Conservation (phyloP, 2,113 vertebrate species). For the Melozone crissalis region DNA sequence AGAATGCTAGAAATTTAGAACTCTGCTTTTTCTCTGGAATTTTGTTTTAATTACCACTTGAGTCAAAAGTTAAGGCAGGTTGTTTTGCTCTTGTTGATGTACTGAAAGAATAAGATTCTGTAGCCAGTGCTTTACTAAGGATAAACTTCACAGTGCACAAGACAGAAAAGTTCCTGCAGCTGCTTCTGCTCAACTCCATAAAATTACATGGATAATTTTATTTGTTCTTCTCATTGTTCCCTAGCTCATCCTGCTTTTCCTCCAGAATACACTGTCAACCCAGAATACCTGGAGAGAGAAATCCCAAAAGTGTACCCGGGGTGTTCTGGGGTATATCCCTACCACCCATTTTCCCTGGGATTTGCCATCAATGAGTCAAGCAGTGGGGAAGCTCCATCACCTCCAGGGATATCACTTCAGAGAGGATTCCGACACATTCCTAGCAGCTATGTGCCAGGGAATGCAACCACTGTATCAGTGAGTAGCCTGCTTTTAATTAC, state of each 20-base stretch:
- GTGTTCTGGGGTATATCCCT: constrained; percentile 64
- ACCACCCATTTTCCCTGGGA: constrained; percentile 62
- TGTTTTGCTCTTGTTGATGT: neutral
- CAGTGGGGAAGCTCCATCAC: constrained; percentile 35
- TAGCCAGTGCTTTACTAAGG: neutral
- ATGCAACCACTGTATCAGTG: constrained; percentile 48
- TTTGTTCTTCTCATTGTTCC: neutral
- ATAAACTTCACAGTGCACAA: neutral
- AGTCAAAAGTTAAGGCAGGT: neutral
- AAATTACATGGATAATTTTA: neutral
- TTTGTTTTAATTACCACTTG: neutral
- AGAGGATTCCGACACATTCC: constrained; percentile 62
- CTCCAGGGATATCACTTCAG: constrained; percentile 57
- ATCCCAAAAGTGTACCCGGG: constrained; percentile 62
- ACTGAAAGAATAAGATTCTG: neutral
- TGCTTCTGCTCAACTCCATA: neutral
- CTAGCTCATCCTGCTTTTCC: constrained; percentile 43
- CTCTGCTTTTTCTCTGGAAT: neutral
- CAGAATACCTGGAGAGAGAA: constrained; percentile 73
- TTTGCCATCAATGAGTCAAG: constrained; percentile 59
- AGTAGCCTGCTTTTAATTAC: neutral
- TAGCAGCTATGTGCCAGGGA: constrained; percentile 40
- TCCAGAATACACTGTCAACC: constrained; percentile 25
- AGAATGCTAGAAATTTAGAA: neutral
- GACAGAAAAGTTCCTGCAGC: neutral